A percentile compares a stretch with the other conserved stretches of the same genome.
phyloP scores from a whole-genome alignment of 2,797 vertebrate species.

The Cryptoprocta ferox region DNA sequence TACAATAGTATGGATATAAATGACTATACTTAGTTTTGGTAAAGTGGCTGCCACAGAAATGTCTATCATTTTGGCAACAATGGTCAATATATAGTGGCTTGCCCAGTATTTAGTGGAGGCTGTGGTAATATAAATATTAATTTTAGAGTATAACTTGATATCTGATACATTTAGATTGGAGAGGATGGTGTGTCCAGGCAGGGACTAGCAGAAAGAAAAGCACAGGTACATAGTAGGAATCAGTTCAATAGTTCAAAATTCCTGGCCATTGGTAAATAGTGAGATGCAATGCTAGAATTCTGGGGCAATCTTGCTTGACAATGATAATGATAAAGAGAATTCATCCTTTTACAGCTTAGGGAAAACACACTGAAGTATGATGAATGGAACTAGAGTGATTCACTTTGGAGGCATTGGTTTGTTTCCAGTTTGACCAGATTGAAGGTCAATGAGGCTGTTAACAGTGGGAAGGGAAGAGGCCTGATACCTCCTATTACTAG shows the following conservation, averaged over 20 bases:
- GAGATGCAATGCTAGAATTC: not conserved
- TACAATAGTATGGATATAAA: constrained; percentile 94
- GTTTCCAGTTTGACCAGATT: not conserved
- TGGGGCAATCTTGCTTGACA: not conserved
- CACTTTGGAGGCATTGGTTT: not conserved
- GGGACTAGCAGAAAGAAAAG: not conserved
- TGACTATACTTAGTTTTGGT: constrained; percentile 95
- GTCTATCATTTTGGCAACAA: constrained; percentile 92
- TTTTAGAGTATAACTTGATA: not conserved
- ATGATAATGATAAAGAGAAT: not conserved
- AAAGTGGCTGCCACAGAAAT: constrained; percentile 92
- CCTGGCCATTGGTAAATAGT: not conserved
- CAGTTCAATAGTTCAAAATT: not conserved
- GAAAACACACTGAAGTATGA: not conserved
- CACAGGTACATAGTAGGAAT: not conserved
- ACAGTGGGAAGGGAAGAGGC: not conserved
- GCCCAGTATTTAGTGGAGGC: constrained; percentile 87
- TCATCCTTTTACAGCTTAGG: not conserved
- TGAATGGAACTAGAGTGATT: not conserved
- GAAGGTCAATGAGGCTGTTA: not conserved
- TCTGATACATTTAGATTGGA: not conserved
- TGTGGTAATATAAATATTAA: constrained; percentile 42
- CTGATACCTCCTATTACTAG: not conserved
- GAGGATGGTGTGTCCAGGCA: not conserved
- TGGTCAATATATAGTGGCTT: constrained; percentile 90